Percentiles rank a stretch among this genome's conserved stretches.
phyloP scores from a whole-genome alignment of 2,888 invertebrate genomes.

The Chalcosyrphus nemorum region DNA sequence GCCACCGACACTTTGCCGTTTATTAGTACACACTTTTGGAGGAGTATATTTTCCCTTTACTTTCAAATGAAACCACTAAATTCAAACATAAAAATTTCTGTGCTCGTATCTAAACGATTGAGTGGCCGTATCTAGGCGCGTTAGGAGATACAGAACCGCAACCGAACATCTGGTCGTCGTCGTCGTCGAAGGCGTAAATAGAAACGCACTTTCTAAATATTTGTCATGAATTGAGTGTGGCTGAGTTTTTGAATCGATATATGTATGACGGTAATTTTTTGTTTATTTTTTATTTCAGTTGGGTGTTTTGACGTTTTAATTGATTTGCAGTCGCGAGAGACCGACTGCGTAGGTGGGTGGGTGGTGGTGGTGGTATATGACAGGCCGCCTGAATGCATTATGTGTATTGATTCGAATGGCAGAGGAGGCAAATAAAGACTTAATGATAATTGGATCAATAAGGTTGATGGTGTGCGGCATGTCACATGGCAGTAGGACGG shows the following conservation, averaged over 20 bases:
- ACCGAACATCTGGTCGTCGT: conserved; percentile 52
- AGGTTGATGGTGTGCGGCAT: background rate
- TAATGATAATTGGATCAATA: conserved; percentile 49
- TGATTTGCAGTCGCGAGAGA: conserved; percentile 11
- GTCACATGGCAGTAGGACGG: background rate
- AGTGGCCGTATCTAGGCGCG: conserved; percentile 26
- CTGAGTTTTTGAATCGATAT: conserved; percentile 32
- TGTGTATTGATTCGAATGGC: conserved; percentile 28
- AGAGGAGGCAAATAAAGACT: conserved; percentile 26
- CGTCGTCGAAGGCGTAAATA: conserved; percentile 38
- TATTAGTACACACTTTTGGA: background rate
- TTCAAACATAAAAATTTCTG: conserved; percentile 14
- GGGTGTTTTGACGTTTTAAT: conserved; percentile 32
- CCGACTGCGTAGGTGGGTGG: background rate
- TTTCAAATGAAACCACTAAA: conserved; percentile 6
- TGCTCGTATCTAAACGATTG: background rate
- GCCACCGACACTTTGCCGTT: conserved; percentile 25
- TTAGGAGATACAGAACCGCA: conserved; percentile 24
- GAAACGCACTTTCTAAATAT: conserved; percentile 68
- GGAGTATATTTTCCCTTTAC: background rate
- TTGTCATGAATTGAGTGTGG: conserved; percentile 53
- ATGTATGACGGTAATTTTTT: background rate
- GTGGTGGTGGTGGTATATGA: background rate
- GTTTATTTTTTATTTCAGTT: background rate
- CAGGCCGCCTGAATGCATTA: conserved; percentile 7